Base-by-base conservation (phyloP, 2,797 vertebrate genomes). In the Halcyon chelicuti region DNA sequence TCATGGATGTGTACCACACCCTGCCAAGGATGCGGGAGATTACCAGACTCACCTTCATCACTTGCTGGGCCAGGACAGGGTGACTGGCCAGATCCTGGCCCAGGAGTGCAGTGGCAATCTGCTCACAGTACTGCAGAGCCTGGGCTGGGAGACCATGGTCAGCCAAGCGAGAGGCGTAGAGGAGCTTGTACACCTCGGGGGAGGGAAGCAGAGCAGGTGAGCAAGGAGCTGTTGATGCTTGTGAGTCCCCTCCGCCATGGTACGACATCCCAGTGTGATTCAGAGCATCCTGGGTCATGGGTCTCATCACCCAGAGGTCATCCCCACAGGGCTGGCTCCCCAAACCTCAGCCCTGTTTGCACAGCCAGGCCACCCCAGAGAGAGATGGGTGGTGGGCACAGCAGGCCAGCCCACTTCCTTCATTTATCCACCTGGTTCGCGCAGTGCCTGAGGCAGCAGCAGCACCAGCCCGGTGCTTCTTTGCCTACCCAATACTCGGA, bases 101-200 rank as follows among this genome's bases (percentile, higher is more conserved):
- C 79, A 99, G 98, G n/a, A 99, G 83, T 2, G 83, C 76, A 2
- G 89, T 77, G 22, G 98, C 98, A 1, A 99, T 93, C 77, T 98
- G 98, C 97, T 99, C 99, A 0, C 99, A 99, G 96, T 99, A 99
- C 91, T 99, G 98, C 95, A 99, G 98, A 44, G 99, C 99, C 96
- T 98, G 99, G 35, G 98, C 98, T 4, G 97, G 81, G 12, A 99
- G 98, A 25, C 99, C 99, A 0, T 98, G 98, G 96, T 99, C 99
- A 3, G 98, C 97, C 97, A 99, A 97, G 19, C 98, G 98, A 91
- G 98, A 97, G n/a, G 99, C 99, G 1, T 99, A 99, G 77, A 99
- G 97, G 85, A 99, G 97, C 96, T 99, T 99, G 91, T 99, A 99
- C 23, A 98, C 98, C 99, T 99, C 68, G 20, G 44, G 71, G 84